Percentiles rank a stretch among this genome's conserved stretches.
Evolutionary conservation across 2,888 invertebrate species (phyloP).

Genomic region (Himalopsyche kuldschensis): DNA sequence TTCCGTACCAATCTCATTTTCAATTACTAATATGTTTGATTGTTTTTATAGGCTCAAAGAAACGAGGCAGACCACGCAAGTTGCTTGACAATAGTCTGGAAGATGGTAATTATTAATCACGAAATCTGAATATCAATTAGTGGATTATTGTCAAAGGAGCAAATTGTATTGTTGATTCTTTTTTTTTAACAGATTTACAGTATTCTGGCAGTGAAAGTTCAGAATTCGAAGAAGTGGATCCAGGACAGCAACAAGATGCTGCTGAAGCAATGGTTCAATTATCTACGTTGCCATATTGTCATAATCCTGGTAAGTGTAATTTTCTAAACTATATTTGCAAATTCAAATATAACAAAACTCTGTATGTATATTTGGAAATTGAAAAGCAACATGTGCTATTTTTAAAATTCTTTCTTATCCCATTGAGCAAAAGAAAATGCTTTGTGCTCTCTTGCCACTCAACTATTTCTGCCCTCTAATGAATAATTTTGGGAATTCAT

Average conservation of each 20-base stretch:
- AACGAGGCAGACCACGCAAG: constrained; percentile 54
- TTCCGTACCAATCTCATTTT: no score
- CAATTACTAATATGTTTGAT: not conserved
- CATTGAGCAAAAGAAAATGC: no score
- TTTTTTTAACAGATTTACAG: constrained; percentile 49
- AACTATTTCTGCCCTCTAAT: no score
- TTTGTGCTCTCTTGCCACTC: no score
- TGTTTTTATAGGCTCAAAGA: constrained; percentile 49
- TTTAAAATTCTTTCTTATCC: no score
- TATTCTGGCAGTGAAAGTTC: constrained; percentile 59
- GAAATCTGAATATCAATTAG: not conserved
- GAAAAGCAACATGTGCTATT: no score
- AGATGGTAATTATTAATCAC: constrained; percentile 58
- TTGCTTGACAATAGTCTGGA: constrained; percentile 71
- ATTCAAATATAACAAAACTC: not conserved
- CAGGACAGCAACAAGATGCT: constrained; percentile 63
- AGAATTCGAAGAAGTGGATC: constrained; percentile 53
- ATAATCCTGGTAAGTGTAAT: constrained; percentile 32
- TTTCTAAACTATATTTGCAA: constrained; percentile 2
- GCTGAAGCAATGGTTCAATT: constrained; percentile 79
- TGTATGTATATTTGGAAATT: no score
- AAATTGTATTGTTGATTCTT: not conserved
- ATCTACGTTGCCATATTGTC: constrained; percentile 44
- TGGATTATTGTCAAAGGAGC: not conserved
- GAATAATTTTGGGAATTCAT: no score